Evolutionary conservation across 2,113 vertebrate species (phyloP).

Genomic region (Fukomys damarensis): DNA sequence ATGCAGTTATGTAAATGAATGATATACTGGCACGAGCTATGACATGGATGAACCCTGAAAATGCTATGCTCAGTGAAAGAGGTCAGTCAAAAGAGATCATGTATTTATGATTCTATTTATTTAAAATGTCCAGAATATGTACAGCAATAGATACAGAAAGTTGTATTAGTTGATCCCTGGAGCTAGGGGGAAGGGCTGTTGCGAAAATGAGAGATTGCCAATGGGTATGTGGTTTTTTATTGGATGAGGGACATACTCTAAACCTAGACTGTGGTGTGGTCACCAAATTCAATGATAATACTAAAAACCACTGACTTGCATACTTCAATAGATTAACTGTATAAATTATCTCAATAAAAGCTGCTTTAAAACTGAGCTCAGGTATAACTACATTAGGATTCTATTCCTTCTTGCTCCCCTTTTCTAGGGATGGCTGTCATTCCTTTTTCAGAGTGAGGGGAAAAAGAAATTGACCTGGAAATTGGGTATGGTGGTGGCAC

Average conservation of each 20-base stretch:
- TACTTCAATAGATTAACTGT: slow-evolving; percentile 14
- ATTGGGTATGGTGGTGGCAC: not conserved
- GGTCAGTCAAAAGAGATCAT: not conserved
- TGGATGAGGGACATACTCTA: not conserved
- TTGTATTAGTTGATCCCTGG: not conserved
- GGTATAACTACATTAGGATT: not conserved
- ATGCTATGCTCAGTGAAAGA: not conserved
- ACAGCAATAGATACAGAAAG: not conserved
- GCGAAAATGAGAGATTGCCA: not conserved
- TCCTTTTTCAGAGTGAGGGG: slow-evolving; percentile 19
- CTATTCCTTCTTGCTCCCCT: not conserved
- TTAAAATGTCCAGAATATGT: not conserved
- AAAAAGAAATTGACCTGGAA: not conserved
- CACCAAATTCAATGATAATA: not conserved
- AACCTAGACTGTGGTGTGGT: not conserved
- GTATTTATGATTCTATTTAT: not conserved
- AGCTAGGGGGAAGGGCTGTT: not conserved
- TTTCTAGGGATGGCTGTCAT: not conserved
- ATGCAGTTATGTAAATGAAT: slow-evolving; percentile 27
- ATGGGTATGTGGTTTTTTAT: not conserved
- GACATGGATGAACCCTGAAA: not conserved
- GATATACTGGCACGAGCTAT: not conserved
- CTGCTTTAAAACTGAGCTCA: not conserved
- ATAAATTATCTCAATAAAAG: slow-evolving; percentile 32
- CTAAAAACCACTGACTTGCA: not conserved